Conservation (phyloP, 2,113 vertebrate genomes). For the Suncus etruscus region DNA sequence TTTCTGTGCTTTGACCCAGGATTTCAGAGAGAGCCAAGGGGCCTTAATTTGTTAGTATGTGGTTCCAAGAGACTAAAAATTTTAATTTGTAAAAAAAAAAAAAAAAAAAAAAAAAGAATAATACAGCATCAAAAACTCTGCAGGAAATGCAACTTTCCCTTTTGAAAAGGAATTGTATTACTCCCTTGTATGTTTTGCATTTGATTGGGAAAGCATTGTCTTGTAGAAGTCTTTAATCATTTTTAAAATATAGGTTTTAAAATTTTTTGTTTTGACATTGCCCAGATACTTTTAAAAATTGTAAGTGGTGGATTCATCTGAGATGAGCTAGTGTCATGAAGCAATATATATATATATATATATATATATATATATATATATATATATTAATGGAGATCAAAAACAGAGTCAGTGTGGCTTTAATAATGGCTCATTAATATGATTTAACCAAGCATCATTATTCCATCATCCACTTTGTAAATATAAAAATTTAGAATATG, state of each 20-base stretch:
- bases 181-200: slow-evolving; percentile 35
- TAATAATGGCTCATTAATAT: slow-evolving; percentile 25
- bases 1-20: neutral
- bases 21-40: slow-evolving; percentile 9
- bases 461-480: neutral
- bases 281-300: neutral
- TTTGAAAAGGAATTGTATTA: neutral
- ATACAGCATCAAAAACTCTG: neutral
- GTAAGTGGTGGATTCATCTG: neutral
- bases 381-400: neutral
- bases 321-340: neutral
- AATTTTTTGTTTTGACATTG: slow-evolving; percentile 38
- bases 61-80: neutral
- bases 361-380: no score
- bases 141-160: neutral
- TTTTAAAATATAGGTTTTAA: slow-evolving; percentile 20
- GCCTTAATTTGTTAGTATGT: neutral
- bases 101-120: no score
- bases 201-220: neutral
- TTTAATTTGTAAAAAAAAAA: neutral
- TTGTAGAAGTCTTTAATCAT: slow-evolving; percentile 20
- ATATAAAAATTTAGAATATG: slow-evolving; percentile 20
- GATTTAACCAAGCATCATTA: neutral
- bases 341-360: neutral
- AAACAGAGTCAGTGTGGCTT: neutral